These are phyloP conservation scores for Eupithecia vulgata DNA, from an alignment of 2,888 invertebrate species.

Conservation along the genomic window DNA sequence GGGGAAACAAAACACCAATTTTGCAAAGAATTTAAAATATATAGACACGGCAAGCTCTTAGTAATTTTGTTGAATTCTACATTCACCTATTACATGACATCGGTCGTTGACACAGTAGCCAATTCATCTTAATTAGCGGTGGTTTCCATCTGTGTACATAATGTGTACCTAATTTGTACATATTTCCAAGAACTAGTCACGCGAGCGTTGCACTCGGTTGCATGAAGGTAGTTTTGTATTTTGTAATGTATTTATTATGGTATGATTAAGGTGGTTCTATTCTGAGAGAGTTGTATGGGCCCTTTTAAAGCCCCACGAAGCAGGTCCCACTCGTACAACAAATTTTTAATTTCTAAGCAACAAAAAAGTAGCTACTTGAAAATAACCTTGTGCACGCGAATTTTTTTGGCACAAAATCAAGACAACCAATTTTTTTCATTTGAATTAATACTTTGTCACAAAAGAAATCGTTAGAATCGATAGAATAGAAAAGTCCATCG, in stretches of 20 bases:
- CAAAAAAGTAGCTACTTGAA: too few relatives aligned
- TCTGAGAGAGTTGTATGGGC: not conserved
- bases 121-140: constrained; percentile 57
- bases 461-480: not conserved
- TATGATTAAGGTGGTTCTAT: not conserved
- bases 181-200: constrained; percentile 26
- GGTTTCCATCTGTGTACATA: constrained; percentile 18
- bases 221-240: constrained; percentile 16
- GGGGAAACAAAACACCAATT: not conserved
- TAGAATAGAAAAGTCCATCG: not conserved
- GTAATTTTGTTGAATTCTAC: constrained; percentile 26
- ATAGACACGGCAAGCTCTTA: not conserved
- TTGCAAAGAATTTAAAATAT: not conserved
- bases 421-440: too few relatives aligned
- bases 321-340: too few relatives aligned
- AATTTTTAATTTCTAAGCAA: too few relatives aligned
- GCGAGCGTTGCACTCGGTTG: constrained; percentile 29
- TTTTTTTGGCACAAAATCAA: too few relatives aligned
- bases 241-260: constrained; percentile 14
- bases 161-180: constrained; percentile 9
- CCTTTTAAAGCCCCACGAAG: too few relatives aligned
- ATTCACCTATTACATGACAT: constrained; percentile 44
- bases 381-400: too few relatives aligned
- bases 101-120: constrained; percentile 56
- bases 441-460: not conserved